Evolutionary conservation across 2,797 vertebrate species (phyloP), one percentile per base, ranked within the genome.

Genomic region (Hipposideros larvatus): DNA sequence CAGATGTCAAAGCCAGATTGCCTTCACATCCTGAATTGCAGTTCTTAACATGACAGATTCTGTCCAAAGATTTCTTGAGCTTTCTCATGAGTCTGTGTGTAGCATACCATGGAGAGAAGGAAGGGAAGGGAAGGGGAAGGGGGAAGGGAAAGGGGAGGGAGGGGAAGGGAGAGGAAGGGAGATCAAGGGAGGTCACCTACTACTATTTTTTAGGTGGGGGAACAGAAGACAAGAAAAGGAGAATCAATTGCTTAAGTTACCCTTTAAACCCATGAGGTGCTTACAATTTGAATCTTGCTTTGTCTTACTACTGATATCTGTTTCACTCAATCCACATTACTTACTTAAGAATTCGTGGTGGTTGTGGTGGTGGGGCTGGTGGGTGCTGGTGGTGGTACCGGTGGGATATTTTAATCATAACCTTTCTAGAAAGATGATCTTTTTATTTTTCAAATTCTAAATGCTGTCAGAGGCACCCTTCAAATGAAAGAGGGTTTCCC

Each of bases 361-460:
- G 31, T 83, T 15, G 15, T 31, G 51, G 55, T 90, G 71, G 48
- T 87, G 37, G 37, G 37, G 19, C 24, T 82, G 18, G 19, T 37
- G 59, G 55, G 5, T 55, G 53, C 53, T 55, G 53, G 26, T 83
- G 68, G 31, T 90, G 71, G 34, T 88, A 13, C 21, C 78, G 15
- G 21, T 37, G 61, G 61, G 7, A 8, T 68, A 66, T 43, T 18
- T 13, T 43, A 73, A 43, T 74, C 22, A 26, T 87, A 78, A 43
- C 66, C 34, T 89, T 93, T 91, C 66, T 22, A 66, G n/a, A 87
- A 96, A n/a, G 70, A 71, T 80, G 59, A 14, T 19, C 66, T 91
- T 94, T 65, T 82, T 22, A 80, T 77, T 95, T 89, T 94, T 94
- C 34, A 90, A 68, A 82, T 97, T 92, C 77, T 87, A 68, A 90